Base-by-base conservation (phyloP, 2,797 vertebrate genomes). In the Phrynocephalus guinanensis region DNA sequence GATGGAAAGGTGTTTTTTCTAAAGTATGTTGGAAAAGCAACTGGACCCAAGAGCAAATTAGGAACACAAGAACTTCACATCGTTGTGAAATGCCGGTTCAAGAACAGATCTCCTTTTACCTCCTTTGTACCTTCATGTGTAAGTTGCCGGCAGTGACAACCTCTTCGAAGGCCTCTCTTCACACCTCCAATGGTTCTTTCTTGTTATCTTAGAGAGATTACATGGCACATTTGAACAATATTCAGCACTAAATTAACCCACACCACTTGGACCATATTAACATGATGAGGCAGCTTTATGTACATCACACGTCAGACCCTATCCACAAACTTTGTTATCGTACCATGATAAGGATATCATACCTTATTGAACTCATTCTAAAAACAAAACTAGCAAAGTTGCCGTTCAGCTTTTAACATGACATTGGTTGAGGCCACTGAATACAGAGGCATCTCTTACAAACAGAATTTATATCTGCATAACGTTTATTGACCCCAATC, bases 291-390 rank as follows among this genome's bases (percentile, higher is more conserved):
- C 96, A 95, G 97, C 95, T 96, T 97, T 96, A 96, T 97, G 94
- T 97, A 96, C 90, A 90, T 96, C 94, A 96, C 97, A 96, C 97
- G 89, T 97, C 95, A 92, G 94, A 95, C 93, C 79, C 95, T 96
- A 95, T 96, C 95, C 91, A 91, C 93, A 95, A 96, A 94, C 92
- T 91, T 92, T 92, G 93, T 92, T 93, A 93, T 90, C 92, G 90
- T 92, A 93, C 92, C 88, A 92, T 93, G 96, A 97, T 96, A 97
- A 95, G 85, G 87, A 93, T 90, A 90, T 83, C 89, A 87, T 88
- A 91, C 92, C 89, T 96, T 93, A 91, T 44, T 89, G 91, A 95
- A 91, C 89, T 93, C 93, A 93, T 95, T 97, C 96, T 97, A 97
- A 96, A 97, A 97, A 96, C 95, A 95, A 94, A 96, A 95, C 86